Evolutionary conservation across 1,140 invertebrate genomes (phyloP).

Genomic region (Coenobita brevimanus): DNA sequence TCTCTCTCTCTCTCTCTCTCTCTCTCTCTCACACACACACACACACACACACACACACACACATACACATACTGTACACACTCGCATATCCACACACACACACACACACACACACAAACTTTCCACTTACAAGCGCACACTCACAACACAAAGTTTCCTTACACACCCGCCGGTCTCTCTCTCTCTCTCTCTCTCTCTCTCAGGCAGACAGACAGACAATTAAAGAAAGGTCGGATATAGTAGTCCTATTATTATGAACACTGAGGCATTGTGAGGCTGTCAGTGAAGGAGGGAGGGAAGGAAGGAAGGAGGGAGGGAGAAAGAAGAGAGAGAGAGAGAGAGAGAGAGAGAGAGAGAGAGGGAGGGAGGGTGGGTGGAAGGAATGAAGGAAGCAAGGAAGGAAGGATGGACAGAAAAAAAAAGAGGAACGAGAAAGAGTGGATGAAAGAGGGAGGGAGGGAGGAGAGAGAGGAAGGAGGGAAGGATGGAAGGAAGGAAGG

Average conservation of each 20-base stretch:
- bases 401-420: not conserved
- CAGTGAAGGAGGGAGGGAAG: not conserved
- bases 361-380: not conserved
- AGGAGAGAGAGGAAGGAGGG: not conserved
- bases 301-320: too few relatives aligned
- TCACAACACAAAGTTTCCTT: too few relatives aligned
- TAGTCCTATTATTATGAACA: not conserved
- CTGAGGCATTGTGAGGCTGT: not conserved
- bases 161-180: too few relatives aligned
- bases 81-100: too few relatives aligned
- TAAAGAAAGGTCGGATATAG: not conserved
- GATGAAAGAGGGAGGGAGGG: not conserved
- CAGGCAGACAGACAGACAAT: too few relatives aligned
- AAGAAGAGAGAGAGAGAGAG: not conserved
- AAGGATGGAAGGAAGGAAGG: not conserved
- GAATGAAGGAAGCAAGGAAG: not conserved
- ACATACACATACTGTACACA: too few relatives aligned
- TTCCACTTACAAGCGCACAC: too few relatives aligned
- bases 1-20: not conserved
- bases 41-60: not conserved
- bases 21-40: not conserved
- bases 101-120: too few relatives aligned
- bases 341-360: not conserved
- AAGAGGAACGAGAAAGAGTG: too few relatives aligned
- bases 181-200: too few relatives aligned